Evolutionary conservation across 2,888 invertebrate genomes (phyloP).

Genomic region (Anthophora plumipes): DNA sequence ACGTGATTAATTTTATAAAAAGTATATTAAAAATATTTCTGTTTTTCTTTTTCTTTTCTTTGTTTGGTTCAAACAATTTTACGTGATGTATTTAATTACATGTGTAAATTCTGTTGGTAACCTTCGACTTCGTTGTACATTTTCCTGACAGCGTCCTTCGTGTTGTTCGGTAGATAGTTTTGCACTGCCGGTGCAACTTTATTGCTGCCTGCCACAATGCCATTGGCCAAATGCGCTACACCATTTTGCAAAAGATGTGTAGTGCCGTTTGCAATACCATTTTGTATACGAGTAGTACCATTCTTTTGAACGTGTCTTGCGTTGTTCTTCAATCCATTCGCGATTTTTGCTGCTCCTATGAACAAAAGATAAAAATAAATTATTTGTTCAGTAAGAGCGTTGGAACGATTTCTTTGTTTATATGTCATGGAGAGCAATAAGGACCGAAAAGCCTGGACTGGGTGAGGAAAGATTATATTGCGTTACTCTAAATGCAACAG

Average conservation of each 20-base stretch:
- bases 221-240: slow-evolving; percentile 76
- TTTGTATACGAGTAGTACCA: slow-evolving; percentile 66
- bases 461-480: too few species aligned
- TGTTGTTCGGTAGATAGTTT: slow-evolving; percentile 68
- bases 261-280: slow-evolving; percentile 73
- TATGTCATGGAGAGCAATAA: too few species aligned
- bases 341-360: slow-evolving; percentile 59
- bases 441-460: too few species aligned
- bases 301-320: slow-evolving; percentile 77
- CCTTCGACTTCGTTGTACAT: slow-evolving; percentile 85
- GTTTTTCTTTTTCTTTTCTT: background rate
- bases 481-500: too few species aligned
- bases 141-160: slow-evolving; percentile 76
- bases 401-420: too few species aligned
- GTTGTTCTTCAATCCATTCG: slow-evolving; percentile 84
- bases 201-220: slow-evolving; percentile 73
- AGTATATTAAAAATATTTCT: slow-evolving; percentile 39
- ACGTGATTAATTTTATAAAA: slow-evolving; percentile 40
- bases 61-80: background rate
- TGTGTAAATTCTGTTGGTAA: slow-evolving; percentile 79
- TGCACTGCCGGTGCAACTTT: slow-evolving; percentile 76
- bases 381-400: too few species aligned
- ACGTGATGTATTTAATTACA: slow-evolving; percentile 39
- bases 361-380: background rate
- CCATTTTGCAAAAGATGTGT: slow-evolving; percentile 79